Conservation (phyloP, 2,888 invertebrate species). For the Drosophila cognata region DNA sequence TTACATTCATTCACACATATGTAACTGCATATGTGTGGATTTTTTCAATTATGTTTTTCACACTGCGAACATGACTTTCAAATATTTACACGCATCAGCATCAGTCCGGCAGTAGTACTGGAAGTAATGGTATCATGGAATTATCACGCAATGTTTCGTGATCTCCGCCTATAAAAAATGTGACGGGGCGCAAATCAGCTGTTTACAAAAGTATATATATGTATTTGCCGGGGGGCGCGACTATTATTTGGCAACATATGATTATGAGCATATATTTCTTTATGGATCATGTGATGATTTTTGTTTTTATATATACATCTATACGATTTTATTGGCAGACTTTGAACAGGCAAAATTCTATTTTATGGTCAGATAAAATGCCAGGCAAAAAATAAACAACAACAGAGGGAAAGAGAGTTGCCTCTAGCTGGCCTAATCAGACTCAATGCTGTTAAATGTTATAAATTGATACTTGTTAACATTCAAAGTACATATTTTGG, state of each 20-base stretch:
- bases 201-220: slow-evolving; percentile 34
- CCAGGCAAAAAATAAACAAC: slow-evolving; percentile 12
- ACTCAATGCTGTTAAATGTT: slow-evolving; percentile 1
- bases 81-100: slow-evolving; percentile 24
- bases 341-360: slow-evolving; percentile 50
- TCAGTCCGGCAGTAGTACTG: slow-evolving; percentile 33
- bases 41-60: slow-evolving; percentile 47
- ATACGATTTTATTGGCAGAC: slow-evolving; percentile 51
- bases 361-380: slow-evolving; percentile 67
- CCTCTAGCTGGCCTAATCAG: slow-evolving; percentile 6
- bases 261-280: slow-evolving; percentile 11
- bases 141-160: slow-evolving; percentile 62
- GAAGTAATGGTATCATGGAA: slow-evolving; percentile 45
- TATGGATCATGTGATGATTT: slow-evolving; percentile 68
- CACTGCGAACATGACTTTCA: slow-evolving; percentile 27
- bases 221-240: slow-evolving; percentile 55
- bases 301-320: slow-evolving; percentile 9
- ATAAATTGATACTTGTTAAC: neutral
- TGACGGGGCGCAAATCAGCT: slow-evolving; percentile 57
- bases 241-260: slow-evolving; percentile 16
- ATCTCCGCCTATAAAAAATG: slow-evolving; percentile 15
- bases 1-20: slow-evolving; percentile 9
- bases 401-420: neutral
- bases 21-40: slow-evolving; percentile 1
- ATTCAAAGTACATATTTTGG: neutral